Percentiles rank a stretch among this genome's conserved stretches.
Conservation (phyloP, 2,113 vertebrate species). For the Cynoglossus semilaevis region DNA sequence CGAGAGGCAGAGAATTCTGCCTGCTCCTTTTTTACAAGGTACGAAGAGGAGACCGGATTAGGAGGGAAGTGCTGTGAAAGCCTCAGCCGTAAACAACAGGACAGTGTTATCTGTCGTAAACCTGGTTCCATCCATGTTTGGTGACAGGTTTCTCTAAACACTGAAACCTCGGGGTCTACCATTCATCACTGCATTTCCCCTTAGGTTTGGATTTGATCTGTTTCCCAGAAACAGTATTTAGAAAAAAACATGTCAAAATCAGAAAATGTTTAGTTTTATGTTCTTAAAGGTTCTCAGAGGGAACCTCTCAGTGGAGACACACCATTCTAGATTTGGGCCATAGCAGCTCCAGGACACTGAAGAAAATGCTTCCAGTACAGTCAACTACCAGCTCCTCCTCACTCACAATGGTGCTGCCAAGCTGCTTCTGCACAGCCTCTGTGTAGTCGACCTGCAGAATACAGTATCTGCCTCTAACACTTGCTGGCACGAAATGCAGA, state of each 20-base stretch:
- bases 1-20: constrained; percentile 24
- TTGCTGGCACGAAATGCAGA: constrained; percentile 1
- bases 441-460: not conserved
- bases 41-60: constrained; percentile 40
- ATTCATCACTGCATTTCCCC: constrained; percentile 11
- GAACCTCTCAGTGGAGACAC: too few species aligned
- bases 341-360: constrained; percentile 21
- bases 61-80: constrained; percentile 46
- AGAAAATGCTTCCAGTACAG: constrained; percentile 8
- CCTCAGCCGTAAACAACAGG: constrained; percentile 53
- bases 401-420: constrained; percentile 26
- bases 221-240: too few species aligned
- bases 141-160: constrained; percentile 27
- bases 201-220: not conserved
- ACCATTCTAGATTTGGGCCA: too few species aligned
- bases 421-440: constrained; percentile 21
- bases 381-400: constrained; percentile 15
- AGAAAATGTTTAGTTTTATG: too few species aligned
- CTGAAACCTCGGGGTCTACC: constrained; percentile 5
- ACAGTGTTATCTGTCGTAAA: constrained; percentile 50
- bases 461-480: too few species aligned
- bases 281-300: too few species aligned
- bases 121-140: constrained; percentile 27
- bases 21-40: constrained; percentile 20
- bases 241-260: too few species aligned